Evolutionary conservation across 2,113 vertebrate genomes (phyloP).

Genomic region (Aramus guarauna): DNA sequence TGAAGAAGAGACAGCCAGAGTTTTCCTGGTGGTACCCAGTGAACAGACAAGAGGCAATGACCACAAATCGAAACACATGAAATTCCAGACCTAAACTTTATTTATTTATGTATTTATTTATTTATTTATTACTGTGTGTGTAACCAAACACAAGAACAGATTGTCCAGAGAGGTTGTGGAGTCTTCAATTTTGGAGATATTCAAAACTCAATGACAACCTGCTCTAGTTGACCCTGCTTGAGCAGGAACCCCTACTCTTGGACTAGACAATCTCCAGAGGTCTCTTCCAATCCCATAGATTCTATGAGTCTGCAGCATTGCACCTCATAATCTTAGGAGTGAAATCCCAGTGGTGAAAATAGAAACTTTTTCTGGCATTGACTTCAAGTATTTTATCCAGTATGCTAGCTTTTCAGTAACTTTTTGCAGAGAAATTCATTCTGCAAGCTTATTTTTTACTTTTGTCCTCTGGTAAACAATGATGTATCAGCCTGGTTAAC

Average conservation of each 20-base stretch:
- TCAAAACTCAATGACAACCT: not conserved
- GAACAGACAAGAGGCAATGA: not conserved
- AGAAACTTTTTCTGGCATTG: not conserved
- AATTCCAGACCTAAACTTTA: not conserved
- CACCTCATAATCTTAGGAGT: not conserved
- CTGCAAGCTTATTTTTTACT: not conserved
- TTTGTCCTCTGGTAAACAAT: not conserved
- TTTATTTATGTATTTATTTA: not conserved
- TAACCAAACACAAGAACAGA: not conserved
- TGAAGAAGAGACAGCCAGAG: not conserved
- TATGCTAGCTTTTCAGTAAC: not conserved
- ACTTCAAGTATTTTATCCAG: not conserved
- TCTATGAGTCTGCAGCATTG: not conserved
- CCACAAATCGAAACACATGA: not conserved
- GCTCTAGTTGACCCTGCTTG: not conserved
- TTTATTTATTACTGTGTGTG: not conserved
- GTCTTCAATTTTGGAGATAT: not conserved
- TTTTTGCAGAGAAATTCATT: not conserved
- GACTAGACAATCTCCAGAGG: not conserved
- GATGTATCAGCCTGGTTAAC: not conserved
- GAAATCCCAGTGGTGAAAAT: not conserved
- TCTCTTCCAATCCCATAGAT: not conserved
- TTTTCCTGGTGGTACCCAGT: not conserved
- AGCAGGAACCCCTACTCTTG: not conserved
- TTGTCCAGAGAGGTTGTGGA: not conserved